Conservation (phyloP, 2,888 invertebrate genomes). For the Branchipolynoe longqiensis region DNA sequence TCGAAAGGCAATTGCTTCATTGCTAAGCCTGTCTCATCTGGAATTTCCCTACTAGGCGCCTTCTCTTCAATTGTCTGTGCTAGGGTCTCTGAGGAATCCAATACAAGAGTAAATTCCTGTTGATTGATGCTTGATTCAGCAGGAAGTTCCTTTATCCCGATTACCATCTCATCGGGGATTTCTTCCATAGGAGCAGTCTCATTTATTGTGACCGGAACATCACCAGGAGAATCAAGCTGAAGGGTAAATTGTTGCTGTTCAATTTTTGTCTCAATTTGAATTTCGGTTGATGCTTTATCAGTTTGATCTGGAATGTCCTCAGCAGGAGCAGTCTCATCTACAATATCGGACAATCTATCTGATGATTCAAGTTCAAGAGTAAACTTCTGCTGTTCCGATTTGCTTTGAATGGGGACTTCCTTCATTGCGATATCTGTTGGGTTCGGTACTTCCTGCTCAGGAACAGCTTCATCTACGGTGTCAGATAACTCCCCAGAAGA, state of each 20-base stretch:
- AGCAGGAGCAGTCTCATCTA: not conserved
- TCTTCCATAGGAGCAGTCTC: slow-evolving; percentile 9
- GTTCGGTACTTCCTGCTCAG: slow-evolving; percentile 17
- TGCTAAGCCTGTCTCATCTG: slow-evolving; percentile 39
- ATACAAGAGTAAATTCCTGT: slow-evolving; percentile 24
- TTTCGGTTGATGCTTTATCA: slow-evolving; percentile 10
- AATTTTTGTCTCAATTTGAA: not conserved
- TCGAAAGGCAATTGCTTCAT: slow-evolving; percentile 56
- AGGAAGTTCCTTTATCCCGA: not conserved
- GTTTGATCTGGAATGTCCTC: slow-evolving; percentile 28
- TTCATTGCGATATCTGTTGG: not conserved
- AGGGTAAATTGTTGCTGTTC: slow-evolving; percentile 42
- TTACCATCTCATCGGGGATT: not conserved
- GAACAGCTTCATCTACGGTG: not conserved
- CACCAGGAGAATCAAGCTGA: not conserved
- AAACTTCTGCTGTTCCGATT: slow-evolving; percentile 37
- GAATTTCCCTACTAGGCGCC: not conserved
- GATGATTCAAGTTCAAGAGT: slow-evolving; percentile 2
- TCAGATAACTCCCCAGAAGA: not conserved
- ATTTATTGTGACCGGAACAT: not conserved
- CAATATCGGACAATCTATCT: not conserved
- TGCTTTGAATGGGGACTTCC: slow-evolving; percentile 1
- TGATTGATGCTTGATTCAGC: not conserved
- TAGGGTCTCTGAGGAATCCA: not conserved
- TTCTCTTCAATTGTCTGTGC: slow-evolving; percentile 9